phyloP scores from a whole-genome alignment of 2,888 invertebrate species.

The Heliconius charithonia region DNA sequence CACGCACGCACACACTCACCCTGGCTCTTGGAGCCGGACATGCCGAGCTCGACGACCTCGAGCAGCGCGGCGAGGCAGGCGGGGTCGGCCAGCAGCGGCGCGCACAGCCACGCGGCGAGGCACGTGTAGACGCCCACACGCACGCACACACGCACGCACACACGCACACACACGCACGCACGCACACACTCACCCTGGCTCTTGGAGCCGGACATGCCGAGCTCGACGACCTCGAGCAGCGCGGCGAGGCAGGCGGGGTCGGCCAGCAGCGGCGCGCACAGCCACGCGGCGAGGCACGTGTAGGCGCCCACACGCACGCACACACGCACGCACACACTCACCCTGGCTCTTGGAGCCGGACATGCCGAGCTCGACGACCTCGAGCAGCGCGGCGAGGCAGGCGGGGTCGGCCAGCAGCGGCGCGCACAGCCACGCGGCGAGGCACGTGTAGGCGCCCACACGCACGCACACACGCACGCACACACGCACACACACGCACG shows the following conservation, averaged over 20 bases:
- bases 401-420: conserved; percentile 96
- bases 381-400: conserved; percentile 95
- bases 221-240: conserved; percentile 97
- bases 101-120: conserved; percentile 95
- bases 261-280: conserved; percentile 94
- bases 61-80: conserved; percentile 96
- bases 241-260: conserved; percentile 96
- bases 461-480: too few relatives aligned
- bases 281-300: conserved; percentile 95
- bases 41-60: conserved; percentile 98
- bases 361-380: conserved; percentile 98
- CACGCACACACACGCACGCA: too few relatives aligned
- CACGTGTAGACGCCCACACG: conserved; percentile 95
- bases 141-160: too few relatives aligned
- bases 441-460: conserved; percentile 95
- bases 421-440: conserved; percentile 96
- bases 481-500: too few relatives aligned
- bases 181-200: conserved; percentile 82
- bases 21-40: conserved; percentile 96
- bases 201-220: conserved; percentile 98
- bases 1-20: conserved; percentile 61
- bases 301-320: conserved; percentile 95
- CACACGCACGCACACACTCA: not conserved
- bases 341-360: conserved; percentile 96
- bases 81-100: conserved; percentile 95